Evolutionary conservation across 2,888 invertebrate species (phyloP), one percentile per base, ranked within the genome.

Genomic region (Deilephila elpenor): DNA sequence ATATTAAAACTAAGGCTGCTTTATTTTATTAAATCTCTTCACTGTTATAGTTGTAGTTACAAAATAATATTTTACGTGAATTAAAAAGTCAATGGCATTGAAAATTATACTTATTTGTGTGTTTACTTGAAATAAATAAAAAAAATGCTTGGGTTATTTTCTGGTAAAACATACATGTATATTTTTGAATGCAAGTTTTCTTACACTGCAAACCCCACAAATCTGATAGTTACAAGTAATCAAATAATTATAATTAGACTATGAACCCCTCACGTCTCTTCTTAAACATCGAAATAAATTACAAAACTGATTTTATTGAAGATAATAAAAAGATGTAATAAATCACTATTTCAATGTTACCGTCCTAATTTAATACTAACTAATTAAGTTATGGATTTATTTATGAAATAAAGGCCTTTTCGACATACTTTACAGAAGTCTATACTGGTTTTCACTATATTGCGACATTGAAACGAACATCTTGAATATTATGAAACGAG

Each of bases 1-100:
- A 72, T 75, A 73, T 72, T 75, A 76, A 77, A 71, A 44, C 53
- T 67, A 59, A 44, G 19, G 25, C 53, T 72, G 71, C 73, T 59
- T 59, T 3, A 71, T 71, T 74, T 75, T 70, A 44, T 70, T 71
- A 51, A 51, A 61, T n/a, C 19, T 17, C 8, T n/a, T 59, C 59
- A 5, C 5, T 56, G n/a, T 56, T 56, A 1, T n/a, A n/a, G n/a
- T n/a, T n/a, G 14, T 56, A 6, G 56, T 56, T 5, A 56, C 17
- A 56, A 19, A 56, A 56, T 56, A 6, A 56, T 56, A 56, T n/a
- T 56, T 56, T n/a, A 56, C n/a, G 56, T n/a, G 5, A n/a, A n/a
- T 56, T n/a, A 56, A 56, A 56, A 56, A 56, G 17, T 56, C 19
- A 56, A 56, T n/a, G 17, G n/a, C n/a, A n/a, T n/a, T 56, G 19